A percentile compares a stretch with the other conserved stretches of the same genome.
Conservation (phyloP, 2,797 vertebrate genomes). For the Oryzias dopingdopingensis region DNA sequence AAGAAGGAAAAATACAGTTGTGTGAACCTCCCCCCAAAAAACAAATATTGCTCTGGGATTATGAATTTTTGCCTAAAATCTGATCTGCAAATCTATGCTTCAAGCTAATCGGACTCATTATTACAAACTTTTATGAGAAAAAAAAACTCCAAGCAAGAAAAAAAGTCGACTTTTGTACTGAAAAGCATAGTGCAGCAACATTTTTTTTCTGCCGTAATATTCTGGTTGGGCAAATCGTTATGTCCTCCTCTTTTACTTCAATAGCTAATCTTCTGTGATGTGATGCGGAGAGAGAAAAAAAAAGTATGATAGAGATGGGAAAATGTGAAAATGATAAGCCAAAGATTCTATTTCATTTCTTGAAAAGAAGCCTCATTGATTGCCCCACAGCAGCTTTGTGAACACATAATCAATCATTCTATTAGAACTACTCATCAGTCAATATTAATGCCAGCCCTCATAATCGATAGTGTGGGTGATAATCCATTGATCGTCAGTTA, state of each 20-base stretch:
- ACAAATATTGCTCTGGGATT: too few relatives aligned
- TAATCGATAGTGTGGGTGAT: slow-evolving; percentile 62
- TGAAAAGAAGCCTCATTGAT: slow-evolving; percentile 62
- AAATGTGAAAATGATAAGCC: slow-evolving; percentile 56
- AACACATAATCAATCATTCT: slow-evolving; percentile 68
- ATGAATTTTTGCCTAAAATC: too few relatives aligned
- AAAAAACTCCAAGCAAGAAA: background rate
- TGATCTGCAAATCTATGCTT: background rate
- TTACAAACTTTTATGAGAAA: background rate
- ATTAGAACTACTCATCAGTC: slow-evolving; percentile 70
- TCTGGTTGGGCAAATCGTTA: slow-evolving; percentile 14
- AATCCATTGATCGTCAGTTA: slow-evolving; percentile 63
- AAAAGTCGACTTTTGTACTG: background rate
- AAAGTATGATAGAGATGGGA: slow-evolving; percentile 22
- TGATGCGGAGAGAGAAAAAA: slow-evolving; percentile 16
- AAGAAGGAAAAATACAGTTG: too few relatives aligned
- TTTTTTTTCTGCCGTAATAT: slow-evolving; percentile 10
- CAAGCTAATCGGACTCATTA: background rate
- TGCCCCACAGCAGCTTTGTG: slow-evolving; percentile 50
- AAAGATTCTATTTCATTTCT: slow-evolving; percentile 51
- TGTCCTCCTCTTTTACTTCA: slow-evolving; percentile 27
- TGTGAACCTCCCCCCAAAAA: too few relatives aligned
- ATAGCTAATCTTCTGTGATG: slow-evolving; percentile 35
- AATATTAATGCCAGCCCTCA: slow-evolving; percentile 63
- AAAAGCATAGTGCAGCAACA: background rate